Conservation (phyloP, 2,888 invertebrate genomes). For the Acanthosepion pharaonis region DNA sequence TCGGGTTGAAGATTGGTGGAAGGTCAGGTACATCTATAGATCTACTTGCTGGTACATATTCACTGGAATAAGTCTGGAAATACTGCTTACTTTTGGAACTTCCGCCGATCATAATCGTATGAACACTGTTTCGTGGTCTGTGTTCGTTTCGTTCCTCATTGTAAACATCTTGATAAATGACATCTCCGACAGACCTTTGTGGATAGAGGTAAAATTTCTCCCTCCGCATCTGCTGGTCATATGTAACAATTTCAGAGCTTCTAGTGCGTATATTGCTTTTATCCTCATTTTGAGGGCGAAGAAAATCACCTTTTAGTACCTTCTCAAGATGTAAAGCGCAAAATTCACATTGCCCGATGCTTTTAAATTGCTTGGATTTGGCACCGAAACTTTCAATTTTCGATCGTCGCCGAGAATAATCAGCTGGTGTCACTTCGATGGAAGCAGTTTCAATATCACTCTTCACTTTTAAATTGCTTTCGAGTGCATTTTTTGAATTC, state of each 20-base stretch:
- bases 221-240: background rate
- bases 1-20: background rate
- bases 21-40: background rate
- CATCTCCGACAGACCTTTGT: background rate
- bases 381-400: conserved; percentile 36
- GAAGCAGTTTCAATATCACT: background rate
- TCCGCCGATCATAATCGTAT: background rate
- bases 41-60: background rate
- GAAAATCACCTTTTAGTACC: background rate
- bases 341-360: conserved; percentile 39
- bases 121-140: background rate
- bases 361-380: conserved; percentile 38
- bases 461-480: background rate
- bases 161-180: background rate
- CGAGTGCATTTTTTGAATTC: background rate
- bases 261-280: background rate
- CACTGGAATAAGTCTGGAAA: background rate
- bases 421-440: background rate
- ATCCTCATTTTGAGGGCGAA: background rate
- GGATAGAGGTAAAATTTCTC: background rate
- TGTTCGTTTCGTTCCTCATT: background rate
- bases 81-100: background rate
- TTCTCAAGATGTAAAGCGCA: conserved; percentile 34
- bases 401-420: background rate
- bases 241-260: background rate